Conservation (phyloP, 2,888 invertebrate species). For the Drosophila subquinaria region DNA sequence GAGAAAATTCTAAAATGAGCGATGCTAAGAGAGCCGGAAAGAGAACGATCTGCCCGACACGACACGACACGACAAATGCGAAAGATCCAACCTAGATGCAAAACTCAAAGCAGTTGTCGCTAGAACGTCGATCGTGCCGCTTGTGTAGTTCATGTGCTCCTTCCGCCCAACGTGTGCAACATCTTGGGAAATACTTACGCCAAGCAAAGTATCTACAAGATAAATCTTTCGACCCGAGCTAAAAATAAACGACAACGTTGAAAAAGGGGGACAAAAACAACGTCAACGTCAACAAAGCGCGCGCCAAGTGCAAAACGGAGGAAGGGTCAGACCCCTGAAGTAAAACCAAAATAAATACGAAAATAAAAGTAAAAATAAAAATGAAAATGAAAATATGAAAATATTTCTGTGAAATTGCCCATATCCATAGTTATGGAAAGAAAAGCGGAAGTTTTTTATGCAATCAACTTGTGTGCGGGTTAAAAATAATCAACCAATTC, state of each 20-base stretch:
- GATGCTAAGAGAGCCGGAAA: slow-evolving; percentile 38
- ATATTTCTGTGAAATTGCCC: slow-evolving; percentile 48
- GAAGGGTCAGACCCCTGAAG: slow-evolving; percentile 52
- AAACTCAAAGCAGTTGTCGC: slow-evolving; percentile 54
- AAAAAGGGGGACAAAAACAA: slow-evolving; percentile 74
- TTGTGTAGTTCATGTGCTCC: slow-evolving; percentile 40
- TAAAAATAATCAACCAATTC: slow-evolving; percentile 44
- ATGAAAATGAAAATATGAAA: slow-evolving; percentile 32
- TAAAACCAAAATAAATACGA: slow-evolving; percentile 18
- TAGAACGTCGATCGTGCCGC: slow-evolving; percentile 68
- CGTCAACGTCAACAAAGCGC: slow-evolving; percentile 37
- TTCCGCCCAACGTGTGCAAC: slow-evolving; percentile 4
- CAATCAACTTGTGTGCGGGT: slow-evolving; percentile 39
- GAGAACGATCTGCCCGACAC: slow-evolving; percentile 37
- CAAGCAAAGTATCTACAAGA: slow-evolving; percentile 49
- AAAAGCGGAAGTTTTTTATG: slow-evolving; percentile 54
- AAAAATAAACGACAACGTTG: slow-evolving; percentile 55
- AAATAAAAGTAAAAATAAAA: slow-evolving; percentile 26
- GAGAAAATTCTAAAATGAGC: slow-evolving; percentile 18
- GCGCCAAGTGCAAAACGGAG: slow-evolving; percentile 64
- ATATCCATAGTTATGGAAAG: slow-evolving; percentile 35
- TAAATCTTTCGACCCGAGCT: slow-evolving; percentile 66
- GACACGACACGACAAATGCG: slow-evolving; percentile 28
- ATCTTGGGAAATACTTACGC: slow-evolving; percentile 44
- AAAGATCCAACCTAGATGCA: slow-evolving; percentile 31